Base-by-base conservation (phyloP, 1,140 invertebrate genomes). In the Drosophila saltans region DNA sequence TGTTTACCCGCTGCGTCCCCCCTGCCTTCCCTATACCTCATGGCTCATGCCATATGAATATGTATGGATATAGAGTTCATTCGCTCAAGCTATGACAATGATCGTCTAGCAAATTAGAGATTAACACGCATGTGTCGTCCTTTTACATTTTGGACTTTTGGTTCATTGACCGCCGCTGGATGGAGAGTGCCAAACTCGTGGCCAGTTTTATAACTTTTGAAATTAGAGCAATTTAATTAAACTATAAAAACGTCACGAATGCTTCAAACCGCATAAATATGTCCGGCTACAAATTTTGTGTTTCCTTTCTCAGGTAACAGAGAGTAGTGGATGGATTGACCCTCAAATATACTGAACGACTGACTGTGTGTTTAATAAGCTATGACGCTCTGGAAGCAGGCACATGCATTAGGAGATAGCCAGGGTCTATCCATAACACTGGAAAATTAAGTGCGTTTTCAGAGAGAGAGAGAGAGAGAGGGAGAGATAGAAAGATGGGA, bases 51-150 rank as follows among this genome's bases (percentile, higher is more conserved):
- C 55, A 21, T 1, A 62, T 62, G 60, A 55, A 69, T 56, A 62
- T 66, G 55, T 72, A 68, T 57, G 55, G 41, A 45, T 48, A 41
- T 52, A 55, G 45, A 55, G 43, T 45, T 5, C 26, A 21, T 52
- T 21, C 45, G 9, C 5, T 26, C 45, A 52, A 52, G 45, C 59
- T 52, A 61, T 63, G 52, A 16, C 61, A 75, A 75, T 76, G 84
- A 89, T 84, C 84, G 71, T 71, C 80, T 80, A 89, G 84, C 84
- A 89, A 89, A 89, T 89, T 89, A 84, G 84, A 89, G 84, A 89
- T 89, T 89, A 89, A 72, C 84, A 89, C 84, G 84, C 84, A 89
- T 89, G 84, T 88, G 83, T 77, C 79, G 76, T 88, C 84, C 77
- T 75, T 82, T 72, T 67, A 21, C 66, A 39, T 24, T 30, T 6